These are phyloP conservation scores for Lepus americanus DNA, from an alignment of 2,113 vertebrate genomes.

Conservation along the genomic window DNA sequence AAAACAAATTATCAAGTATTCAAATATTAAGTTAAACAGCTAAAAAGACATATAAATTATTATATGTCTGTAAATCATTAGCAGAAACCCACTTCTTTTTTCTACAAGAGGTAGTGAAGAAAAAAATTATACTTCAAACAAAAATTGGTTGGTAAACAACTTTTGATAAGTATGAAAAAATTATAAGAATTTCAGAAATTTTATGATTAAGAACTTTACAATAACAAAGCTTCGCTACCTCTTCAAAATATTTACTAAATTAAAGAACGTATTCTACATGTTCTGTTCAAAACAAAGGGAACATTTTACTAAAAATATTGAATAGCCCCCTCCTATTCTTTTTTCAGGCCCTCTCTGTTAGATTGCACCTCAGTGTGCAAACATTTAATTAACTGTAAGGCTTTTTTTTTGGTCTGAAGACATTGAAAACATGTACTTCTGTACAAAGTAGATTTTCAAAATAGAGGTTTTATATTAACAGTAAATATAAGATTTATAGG, in stretches of 20 bases:
- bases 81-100: conserved; percentile 88
- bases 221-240: conserved; percentile 92
- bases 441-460: conserved; percentile 86
- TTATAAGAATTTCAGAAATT: conserved; percentile 91
- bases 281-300: conserved; percentile 97
- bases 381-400: conserved; percentile 94
- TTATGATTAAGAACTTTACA: conserved; percentile 91
- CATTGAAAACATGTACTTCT: conserved; percentile 91
- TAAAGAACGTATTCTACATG: conserved; percentile 91
- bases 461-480: conserved; percentile 82
- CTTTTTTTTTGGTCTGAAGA: conserved; percentile 93
- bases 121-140: conserved; percentile 92
- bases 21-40: conserved; percentile 99
- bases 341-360: conserved; percentile 85
- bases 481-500: conserved; percentile 79
- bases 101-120: conserved; percentile 74
- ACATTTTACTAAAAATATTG: conserved; percentile 93
- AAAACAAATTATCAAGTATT: conserved; percentile 98
- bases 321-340: conserved; percentile 89
- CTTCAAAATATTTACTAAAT: conserved; percentile 82
- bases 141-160: conserved; percentile 89
- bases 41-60: conserved; percentile 99
- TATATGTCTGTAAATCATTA: conserved; percentile 94
- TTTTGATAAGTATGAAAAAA: conserved; percentile 86
- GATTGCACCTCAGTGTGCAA: conserved; percentile 88